Conservation (phyloP, 2,888 invertebrate genomes). For the Thumatha senex region DNA sequence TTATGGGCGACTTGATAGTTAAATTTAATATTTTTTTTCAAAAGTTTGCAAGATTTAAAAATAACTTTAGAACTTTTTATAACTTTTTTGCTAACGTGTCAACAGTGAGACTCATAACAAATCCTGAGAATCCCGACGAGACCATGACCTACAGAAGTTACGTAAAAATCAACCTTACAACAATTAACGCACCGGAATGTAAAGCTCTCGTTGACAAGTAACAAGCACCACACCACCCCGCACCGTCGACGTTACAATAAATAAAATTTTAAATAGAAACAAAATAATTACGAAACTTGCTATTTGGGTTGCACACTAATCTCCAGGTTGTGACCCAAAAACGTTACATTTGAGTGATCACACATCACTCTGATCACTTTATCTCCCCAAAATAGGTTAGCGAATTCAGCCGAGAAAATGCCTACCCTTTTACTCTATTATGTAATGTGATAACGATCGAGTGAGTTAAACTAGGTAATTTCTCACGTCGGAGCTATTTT, state of each 20-base stretch:
- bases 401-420: conserved; percentile 31
- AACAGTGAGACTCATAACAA: background rate
- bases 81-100: too few species aligned
- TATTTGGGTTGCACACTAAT: conserved; percentile 38
- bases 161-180: conserved; percentile 34
- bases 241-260: conserved; percentile 20
- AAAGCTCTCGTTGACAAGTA: conserved; percentile 18
- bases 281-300: conserved; percentile 34
- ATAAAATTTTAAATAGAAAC: conserved; percentile 26
- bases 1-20: too few species aligned
- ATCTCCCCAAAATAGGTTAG: conserved; percentile 38
- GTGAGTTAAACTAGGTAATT: conserved; percentile 5
- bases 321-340: conserved; percentile 42
- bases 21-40: too few species aligned
- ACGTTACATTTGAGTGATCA: conserved; percentile 31
- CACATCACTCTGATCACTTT: conserved; percentile 20
- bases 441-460: conserved; percentile 15
- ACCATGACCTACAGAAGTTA: conserved; percentile 33
- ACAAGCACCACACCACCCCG: conserved; percentile 16
- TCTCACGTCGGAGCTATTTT: conserved; percentile 23
- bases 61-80: too few species aligned
- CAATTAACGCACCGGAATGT: conserved; percentile 29
- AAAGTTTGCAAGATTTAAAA: too few species aligned
- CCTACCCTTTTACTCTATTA: conserved; percentile 19
- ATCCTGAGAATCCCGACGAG: conserved; percentile 4